Base-by-base conservation (phyloP, 2,113 vertebrate species). In the Puffinus mauretanicus region DNA sequence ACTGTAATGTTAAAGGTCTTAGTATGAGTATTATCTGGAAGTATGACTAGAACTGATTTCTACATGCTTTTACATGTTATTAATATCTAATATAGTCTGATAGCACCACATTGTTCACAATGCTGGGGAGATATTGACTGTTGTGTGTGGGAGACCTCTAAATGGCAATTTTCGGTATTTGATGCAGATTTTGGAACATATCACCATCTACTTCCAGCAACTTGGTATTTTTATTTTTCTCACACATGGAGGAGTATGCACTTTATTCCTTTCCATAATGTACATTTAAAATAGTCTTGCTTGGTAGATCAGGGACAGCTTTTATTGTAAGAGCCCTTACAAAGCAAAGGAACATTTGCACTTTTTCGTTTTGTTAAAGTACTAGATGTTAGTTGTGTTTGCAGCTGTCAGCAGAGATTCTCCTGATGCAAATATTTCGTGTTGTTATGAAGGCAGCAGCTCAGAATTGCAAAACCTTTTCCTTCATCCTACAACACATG, bases 151-250 rank as follows among this genome's bases (percentile, higher is more conserved):
- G 72, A 88, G 60, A 83, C 34, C 71, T 52, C 32, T 82, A 93
- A 84, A 86, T 67, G 38, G 52, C 83, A 86, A 13, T 67, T 86
- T 71, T 81, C 11, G 9, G 32, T 77, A 82, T 88, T 75, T 76
- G 38, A 64, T 76, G 40, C 16, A 81, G 42, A 75, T 89, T 91
- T 94, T 81, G 52, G 65, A 89, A 55, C 14, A 5, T 67, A 81
- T 8, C 24, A 46, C 38, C 36, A 82, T 76, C 69, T 86, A 47
- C 60, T 78, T 67, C 42, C 64, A 88, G 51, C n/a, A 86, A 14
- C 9, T 61, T 88, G 64, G 13, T 88, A 51, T 84, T 95, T 80
- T 95, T 88, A 46, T 61, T 94, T 92, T 95, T 82, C 57, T 90
- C 13, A 61, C 18, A 65, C 4, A 7, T 64, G 52, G 52, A 92